Base-by-base conservation (phyloP, 1,140 invertebrate genomes). In the Steinernema khuongi region DNA sequence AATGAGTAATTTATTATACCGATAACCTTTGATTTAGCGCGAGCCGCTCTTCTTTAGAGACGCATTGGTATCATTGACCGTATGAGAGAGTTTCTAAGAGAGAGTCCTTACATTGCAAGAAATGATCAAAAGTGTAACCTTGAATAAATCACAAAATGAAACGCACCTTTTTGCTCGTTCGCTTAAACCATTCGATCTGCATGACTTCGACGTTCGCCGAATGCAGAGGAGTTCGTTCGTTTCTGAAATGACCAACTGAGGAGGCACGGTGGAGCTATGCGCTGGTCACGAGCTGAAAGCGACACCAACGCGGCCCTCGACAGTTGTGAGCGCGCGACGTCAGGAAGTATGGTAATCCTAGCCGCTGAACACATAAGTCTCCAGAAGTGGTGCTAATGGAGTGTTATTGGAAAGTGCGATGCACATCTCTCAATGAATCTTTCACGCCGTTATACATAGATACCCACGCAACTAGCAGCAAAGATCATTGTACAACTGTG, bases 151-250 rank as follows among this genome's bases (percentile, higher is more conserved):
- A n/a, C n/a, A 11, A 7, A 41, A 41, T 41, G 36, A 41, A 41
- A 41, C 36, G 36, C 26, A 60, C 50, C 50, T 60, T 60, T 26
- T 60, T 60, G 11, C 50, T 26, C 14, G 14, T 60, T 4, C 50
- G 50, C 50, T 60, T 60, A 7, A 60, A 17, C 50, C 50, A 60
- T 22, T 60, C 50, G 50, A 60, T 60, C 50, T 60, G 50, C 50
- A 60, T 60, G 11, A 17, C 26, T 26, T 7, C 36, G 50, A 60
- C 7, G 50, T 60, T 60, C 50, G 11, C 19, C 4, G 4, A 60
- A 22, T n/a, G n/a, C n/a, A n/a, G n/a, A n/a, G n/a, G n/a, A n/a
- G n/a, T n/a, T 60, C 22, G 50, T 60, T 26, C 11, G 22, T 60
- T 60, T 60, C 50, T 60, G 50, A 60, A 60, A 60, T 22, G 26